phyloP scores from a whole-genome alignment of 2,888 invertebrate species.

The Eledona agricola region DNA sequence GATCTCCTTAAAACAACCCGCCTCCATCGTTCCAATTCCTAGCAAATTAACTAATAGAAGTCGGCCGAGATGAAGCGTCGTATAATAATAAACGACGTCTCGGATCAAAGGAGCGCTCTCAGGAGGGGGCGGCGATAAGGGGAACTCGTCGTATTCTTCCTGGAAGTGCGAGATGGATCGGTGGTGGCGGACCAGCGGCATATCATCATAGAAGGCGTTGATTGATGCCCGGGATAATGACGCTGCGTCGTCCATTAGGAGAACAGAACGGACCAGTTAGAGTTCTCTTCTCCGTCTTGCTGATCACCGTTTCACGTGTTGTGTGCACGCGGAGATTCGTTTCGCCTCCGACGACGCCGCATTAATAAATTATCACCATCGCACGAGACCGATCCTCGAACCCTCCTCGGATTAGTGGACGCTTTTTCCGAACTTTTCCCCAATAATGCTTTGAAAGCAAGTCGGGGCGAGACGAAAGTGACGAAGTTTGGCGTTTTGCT shows the following conservation, averaged over 20 bases:
- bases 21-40: slow-evolving; percentile 22
- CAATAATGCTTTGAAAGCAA: too few species aligned
- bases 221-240: slow-evolving; percentile 44
- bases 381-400: slow-evolving; percentile 6
- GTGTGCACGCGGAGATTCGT: slow-evolving; percentile 7
- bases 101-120: slow-evolving; percentile 22
- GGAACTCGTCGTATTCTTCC: slow-evolving; percentile 16
- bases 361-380: slow-evolving; percentile 20
- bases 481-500: too few species aligned
- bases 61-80: too few species aligned
- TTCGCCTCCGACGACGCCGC: slow-evolving; percentile 8
- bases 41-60: too few species aligned
- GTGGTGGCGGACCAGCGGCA: slow-evolving; percentile 30
- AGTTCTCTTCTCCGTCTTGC: too few species aligned
- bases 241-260: slow-evolving; percentile 40
- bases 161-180: slow-evolving; percentile 28
- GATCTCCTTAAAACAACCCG: too few species aligned
- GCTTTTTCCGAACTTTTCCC: slow-evolving; percentile 1
- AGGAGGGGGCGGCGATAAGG: slow-evolving; percentile 6
- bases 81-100: slow-evolving; percentile 25
- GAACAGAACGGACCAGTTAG: slow-evolving; percentile 17
- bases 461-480: too few species aligned
- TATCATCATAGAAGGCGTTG: slow-evolving; percentile 42
- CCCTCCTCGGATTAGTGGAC: slow-evolving; percentile 1
- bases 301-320: slow-evolving; percentile 42